Evolutionary conservation across 2,797 vertebrate genomes (phyloP), one percentile per base, ranked within the genome.

Genomic region (Cirrhinus molitorella): DNA sequence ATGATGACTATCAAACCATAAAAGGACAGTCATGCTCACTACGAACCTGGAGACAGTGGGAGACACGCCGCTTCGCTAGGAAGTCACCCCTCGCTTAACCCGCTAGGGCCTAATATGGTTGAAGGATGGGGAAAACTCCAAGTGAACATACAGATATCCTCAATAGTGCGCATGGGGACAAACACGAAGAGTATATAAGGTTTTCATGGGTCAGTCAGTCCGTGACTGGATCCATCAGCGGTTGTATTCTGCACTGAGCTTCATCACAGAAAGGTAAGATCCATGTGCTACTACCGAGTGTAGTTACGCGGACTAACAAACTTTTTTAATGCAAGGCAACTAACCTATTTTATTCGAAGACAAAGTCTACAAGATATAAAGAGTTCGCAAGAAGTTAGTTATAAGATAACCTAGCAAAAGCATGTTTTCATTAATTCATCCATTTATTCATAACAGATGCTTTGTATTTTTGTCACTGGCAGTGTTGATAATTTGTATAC

Each of bases 101-200:
- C 76, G 76, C 83, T 90, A 95, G 93, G 92, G 93, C 98, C 98
- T 96, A 98, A 99, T 99, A 99, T 97, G 97, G 97, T 92, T 90
- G 92, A 93, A 94, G 94, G 93, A 91, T 88, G 94, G 93, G 92
- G 92, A 91, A 88, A 92, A 92, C 91, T 92, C 92, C 92, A 91
- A 89, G 85, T 57, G 86, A 90, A 87, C 84, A 72, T 87, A 87
- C 73, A 83, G 86, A 91, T 85, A 91, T 93, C 93, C 91, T 95
- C 90, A 94, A 92, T 95, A 93, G 92, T 91, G 87, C 89, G 77
- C 49, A 83, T 79, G 81, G 71, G 85, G 86, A 72, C 86, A 12
- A 70, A 85, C 76, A 53, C 83, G 53, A 80, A 21, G 85, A 74
- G 91, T 95, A 95, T 96, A 96, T 91, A 96, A 95, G 91, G 83